Conservation (phyloP, 2,888 invertebrate species). For the Drosophila cyrtoloma region DNA sequence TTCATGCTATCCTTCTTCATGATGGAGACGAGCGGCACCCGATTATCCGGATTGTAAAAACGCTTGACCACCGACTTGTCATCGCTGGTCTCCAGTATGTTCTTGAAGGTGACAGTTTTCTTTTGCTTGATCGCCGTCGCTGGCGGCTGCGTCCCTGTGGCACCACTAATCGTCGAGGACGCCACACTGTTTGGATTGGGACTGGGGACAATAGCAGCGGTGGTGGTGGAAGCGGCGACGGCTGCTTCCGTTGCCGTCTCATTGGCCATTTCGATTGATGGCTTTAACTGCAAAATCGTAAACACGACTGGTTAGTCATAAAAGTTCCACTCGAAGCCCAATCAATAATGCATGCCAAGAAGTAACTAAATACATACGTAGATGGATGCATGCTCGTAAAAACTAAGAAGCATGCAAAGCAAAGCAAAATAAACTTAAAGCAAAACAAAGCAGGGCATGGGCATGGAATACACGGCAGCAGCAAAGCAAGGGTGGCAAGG, state of each 20-base stretch:
- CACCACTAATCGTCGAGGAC: constrained; percentile 15
- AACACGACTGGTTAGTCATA: constrained; percentile 53
- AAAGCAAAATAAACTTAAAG: constrained; percentile 18
- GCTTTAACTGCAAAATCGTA: constrained; percentile 58
- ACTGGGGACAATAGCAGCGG: constrained; percentile 21
- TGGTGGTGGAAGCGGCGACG: constrained; percentile 20
- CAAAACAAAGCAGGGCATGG: constrained; percentile 24
- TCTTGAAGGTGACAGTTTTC: constrained; percentile 89
- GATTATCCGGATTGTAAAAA: constrained; percentile 87
- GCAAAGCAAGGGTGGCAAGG: constrained; percentile 28
- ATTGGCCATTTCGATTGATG: constrained; percentile 65
- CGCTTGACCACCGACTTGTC: constrained; percentile 87
- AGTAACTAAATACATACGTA: constrained; percentile 52
- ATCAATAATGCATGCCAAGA: constrained; percentile 74
- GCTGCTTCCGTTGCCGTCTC: constrained; percentile 50
- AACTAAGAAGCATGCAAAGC: constrained; percentile 66
- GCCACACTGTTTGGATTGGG: constrained; percentile 26
- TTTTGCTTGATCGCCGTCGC: constrained; percentile 83
- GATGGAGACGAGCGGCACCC: constrained; percentile 88
- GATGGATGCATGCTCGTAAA: constrained; percentile 37
- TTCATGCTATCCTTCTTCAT: constrained; percentile 88
- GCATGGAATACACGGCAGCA: constrained; percentile 15
- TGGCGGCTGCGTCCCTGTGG: constrained; percentile 16
- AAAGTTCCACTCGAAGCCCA: constrained; percentile 39
- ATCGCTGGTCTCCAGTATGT: constrained; percentile 88